Percentiles rank a stretch among this genome's conserved stretches.
Evolutionary conservation across 2,797 vertebrate genomes (phyloP).

Genomic region (Propithecus deckenii): DNA sequence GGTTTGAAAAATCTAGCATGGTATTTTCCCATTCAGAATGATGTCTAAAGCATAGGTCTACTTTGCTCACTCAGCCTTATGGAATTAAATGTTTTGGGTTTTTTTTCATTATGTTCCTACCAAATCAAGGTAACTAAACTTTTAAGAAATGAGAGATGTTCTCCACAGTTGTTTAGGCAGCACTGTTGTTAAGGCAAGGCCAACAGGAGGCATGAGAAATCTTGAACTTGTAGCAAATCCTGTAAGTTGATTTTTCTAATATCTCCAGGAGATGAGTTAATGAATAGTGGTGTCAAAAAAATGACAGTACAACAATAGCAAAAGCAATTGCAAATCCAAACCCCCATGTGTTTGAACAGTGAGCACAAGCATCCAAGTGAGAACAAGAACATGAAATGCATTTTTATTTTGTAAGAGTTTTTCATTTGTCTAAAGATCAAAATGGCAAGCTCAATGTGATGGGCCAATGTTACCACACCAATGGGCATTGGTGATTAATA

Average conservation of each 20-base stretch:
- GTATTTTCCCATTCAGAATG: fast-evolving
- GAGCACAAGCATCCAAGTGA: conserved; percentile 40
- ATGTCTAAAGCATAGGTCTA: background rate
- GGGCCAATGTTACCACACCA: background rate
- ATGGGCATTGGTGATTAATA: background rate
- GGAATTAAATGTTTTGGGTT: background rate
- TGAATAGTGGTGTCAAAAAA: conserved; percentile 64
- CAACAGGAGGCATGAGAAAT: background rate
- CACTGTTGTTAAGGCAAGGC: background rate
- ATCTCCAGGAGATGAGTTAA: conserved; percentile 60
- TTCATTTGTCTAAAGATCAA: conserved; percentile 51
- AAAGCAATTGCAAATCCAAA: conserved; percentile 1
- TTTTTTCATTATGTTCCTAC: background rate
- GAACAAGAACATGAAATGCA: background rate
- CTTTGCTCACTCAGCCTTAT: background rate
- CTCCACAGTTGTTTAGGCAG: background rate
- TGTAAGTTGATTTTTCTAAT: conserved; percentile 51
- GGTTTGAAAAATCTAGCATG: background rate
- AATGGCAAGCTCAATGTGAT: conserved; percentile 38
- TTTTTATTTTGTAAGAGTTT: conserved; percentile 39
- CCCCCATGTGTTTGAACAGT: conserved; percentile 18
- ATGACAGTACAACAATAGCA: conserved; percentile 17
- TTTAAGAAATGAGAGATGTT: background rate
- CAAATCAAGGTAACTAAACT: background rate
- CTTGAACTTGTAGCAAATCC: conserved; percentile 57